phyloP scores from a whole-genome alignment of 2,797 vertebrate genomes.

The Dipus sagitta region DNA sequence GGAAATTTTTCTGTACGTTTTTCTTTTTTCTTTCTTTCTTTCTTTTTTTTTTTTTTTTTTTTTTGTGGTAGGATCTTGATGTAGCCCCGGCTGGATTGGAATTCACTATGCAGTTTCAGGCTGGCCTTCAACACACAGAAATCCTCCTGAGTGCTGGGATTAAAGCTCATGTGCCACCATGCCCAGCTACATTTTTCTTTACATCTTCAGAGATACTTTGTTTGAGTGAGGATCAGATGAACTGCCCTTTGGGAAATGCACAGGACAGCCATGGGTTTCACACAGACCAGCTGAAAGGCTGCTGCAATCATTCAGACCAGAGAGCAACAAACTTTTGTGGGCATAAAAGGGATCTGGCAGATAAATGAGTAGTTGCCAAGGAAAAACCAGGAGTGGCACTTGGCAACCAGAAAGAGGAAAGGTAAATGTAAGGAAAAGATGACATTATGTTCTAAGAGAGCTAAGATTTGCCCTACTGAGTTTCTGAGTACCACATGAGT shows the following conservation, averaged over 20 bases:
- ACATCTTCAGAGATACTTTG: neutral
- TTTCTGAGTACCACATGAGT: neutral
- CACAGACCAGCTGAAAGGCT: neutral
- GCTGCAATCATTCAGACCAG: neutral
- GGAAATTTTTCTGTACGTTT: slow-evolving; percentile 13
- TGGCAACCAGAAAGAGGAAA: slow-evolving; percentile 20
- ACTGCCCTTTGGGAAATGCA: neutral
- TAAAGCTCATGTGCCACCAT: too few species aligned
- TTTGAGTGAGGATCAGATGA: neutral
- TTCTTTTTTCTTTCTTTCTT: neutral
- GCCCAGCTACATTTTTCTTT: neutral
- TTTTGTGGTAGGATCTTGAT: too few species aligned
- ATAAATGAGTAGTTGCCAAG: neutral
- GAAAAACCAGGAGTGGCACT: neutral
- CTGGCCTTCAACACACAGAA: too few species aligned
- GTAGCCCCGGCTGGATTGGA: too few species aligned
- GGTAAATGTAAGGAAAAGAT: neutral
- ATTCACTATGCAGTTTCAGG: too few species aligned
- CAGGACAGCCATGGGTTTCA: neutral
- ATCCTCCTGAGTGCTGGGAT: too few species aligned
- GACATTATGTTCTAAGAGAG: neutral
- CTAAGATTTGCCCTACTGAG: neutral
- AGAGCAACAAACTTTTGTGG: neutral
- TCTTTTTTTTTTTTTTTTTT: too few species aligned
- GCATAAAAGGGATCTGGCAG: slow-evolving; percentile 1